Base-by-base conservation (phyloP, 2,888 invertebrate species). In the Clitarchus hookeri region DNA sequence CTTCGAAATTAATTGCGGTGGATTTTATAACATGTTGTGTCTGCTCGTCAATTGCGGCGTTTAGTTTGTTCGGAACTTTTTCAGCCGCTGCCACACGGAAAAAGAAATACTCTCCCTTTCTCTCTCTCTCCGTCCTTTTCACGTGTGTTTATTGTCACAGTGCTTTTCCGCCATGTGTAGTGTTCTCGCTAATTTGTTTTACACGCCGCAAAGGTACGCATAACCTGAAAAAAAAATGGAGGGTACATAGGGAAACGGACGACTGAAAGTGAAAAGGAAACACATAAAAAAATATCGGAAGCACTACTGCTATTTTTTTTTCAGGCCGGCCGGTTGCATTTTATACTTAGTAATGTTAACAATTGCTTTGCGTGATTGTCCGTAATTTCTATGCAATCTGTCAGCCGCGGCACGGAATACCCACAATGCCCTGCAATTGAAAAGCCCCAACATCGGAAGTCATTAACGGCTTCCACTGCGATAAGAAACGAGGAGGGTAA, bases 401-500 rank as follows among this genome's bases (percentile, higher is more conserved):
- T 86, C 86, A 86, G 86, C 36, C 36, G 82, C 82, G 25, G 84
- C 82, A 84, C 84, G 84, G 84, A 78, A 86, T 86, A 84, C 84
- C 85, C 65, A 85, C 85, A 86, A 86, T 87, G 85, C 65, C 44
- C 87, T 65, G 86, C 87, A 87, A 87, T 87, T 87, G 87, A 87
- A 87, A 87, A 87, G 87, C 86, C 82, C 86, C 78, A 85, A 65
- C 87, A 86, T 87, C 85, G 87, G 87, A 87, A 87, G 87, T 87
- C 87, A 87, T 87, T 87, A 87, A 86, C 87, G 87, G 86, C 87
- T 87, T 54, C 85, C 87, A 87, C 82, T 26, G 78, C 86, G 86
- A 84, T 83, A 86, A 86, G 84, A 77, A 82, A 53, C 16, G 77
- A 77, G 84, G 26, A 26, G 54, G 54, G 86, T 86, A 86, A 86